phyloP scores from a whole-genome alignment of 2,113 vertebrate species.

The Microtus richardsoni region DNA sequence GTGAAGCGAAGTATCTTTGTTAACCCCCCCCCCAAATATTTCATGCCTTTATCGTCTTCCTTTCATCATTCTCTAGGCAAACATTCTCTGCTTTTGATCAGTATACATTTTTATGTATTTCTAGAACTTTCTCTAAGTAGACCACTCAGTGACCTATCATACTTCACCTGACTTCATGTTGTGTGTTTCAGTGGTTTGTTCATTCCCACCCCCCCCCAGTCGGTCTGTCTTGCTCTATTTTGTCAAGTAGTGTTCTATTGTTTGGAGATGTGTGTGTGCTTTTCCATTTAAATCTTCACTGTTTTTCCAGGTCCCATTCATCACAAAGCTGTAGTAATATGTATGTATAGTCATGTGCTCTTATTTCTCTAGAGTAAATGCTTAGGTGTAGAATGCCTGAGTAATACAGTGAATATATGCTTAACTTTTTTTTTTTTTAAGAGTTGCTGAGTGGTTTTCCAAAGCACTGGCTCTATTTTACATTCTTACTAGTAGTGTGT shows the following conservation, averaged over 20 bases:
- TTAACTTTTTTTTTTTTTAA: background rate
- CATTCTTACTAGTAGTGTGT: background rate
- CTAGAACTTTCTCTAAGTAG: background rate
- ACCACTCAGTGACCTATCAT: background rate
- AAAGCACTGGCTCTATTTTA: background rate
- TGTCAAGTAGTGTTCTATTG: background rate
- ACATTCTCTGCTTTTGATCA: background rate
- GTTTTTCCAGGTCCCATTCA: conserved; percentile 5
- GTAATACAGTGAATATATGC: background rate
- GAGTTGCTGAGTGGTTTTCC: conserved; percentile 19
- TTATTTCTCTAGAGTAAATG: conserved; percentile 22
- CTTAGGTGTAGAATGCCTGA: conserved; percentile 20
- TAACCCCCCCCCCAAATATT: background rate
- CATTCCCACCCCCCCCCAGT: rapidly evolving
- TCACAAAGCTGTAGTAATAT: conserved; percentile 14
- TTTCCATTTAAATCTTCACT: conserved; percentile 16
- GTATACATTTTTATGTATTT: conserved; percentile 14
- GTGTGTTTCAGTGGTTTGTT: no score
- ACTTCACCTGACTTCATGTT: background rate
- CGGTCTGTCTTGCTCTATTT: no score
- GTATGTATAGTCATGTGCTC: background rate
- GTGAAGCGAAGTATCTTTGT: conserved; percentile 9
- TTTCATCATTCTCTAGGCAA: background rate
- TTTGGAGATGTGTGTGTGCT: background rate
- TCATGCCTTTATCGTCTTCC: background rate